Conservation (phyloP, 2,113 vertebrate species). For the Neopipo cinnamomea region DNA sequence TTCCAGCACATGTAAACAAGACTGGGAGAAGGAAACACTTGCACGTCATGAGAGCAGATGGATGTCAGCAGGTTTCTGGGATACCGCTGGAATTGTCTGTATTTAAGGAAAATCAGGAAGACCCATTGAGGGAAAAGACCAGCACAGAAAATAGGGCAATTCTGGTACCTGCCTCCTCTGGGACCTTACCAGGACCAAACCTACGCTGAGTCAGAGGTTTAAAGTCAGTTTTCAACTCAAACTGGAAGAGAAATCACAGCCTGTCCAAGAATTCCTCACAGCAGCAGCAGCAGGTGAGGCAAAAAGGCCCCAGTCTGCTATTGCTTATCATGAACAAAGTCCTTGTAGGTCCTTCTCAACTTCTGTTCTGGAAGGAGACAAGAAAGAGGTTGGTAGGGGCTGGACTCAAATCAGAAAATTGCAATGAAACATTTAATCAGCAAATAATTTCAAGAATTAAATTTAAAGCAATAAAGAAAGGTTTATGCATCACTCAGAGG, state of each 20-base stretch:
- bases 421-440: rapidly evolving
- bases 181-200: neutral
- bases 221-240: neutral
- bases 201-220: rapidly evolving
- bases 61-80: neutral
- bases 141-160: neutral
- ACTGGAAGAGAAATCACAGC: neutral
- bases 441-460: neutral
- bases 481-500: neutral
- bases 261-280: rapidly evolving
- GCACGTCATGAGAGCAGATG: neutral
- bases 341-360: rapidly evolving
- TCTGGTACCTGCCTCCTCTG: neutral
- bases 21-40: neutral
- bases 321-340: neutral
- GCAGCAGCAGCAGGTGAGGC: neutral
- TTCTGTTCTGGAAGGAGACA: neutral
- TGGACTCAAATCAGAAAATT: neutral
- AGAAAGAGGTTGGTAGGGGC: neutral
- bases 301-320: neutral
- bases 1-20: neutral
- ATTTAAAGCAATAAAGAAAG: neutral
- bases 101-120: neutral
- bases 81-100: neutral
- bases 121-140: neutral